These are phyloP conservation scores for Centruroides vittatus DNA, from an alignment of 1,140 invertebrate genomes.

Conservation along the genomic window DNA sequence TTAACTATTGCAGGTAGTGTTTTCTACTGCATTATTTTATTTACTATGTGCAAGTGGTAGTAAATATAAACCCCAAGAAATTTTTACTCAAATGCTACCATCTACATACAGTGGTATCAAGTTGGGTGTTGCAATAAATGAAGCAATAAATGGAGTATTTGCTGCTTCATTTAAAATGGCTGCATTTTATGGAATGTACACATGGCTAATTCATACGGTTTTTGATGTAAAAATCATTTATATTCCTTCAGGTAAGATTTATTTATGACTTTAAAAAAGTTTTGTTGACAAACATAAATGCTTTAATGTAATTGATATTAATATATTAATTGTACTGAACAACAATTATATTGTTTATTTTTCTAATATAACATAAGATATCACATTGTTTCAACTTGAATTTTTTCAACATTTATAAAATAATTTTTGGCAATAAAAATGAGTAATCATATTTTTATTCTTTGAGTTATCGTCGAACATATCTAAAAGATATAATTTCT, in stretches of 20 bases:
- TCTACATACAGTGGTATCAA: slow-evolving; percentile 38
- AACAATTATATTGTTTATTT: too few relatives aligned
- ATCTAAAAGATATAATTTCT: too few relatives aligned
- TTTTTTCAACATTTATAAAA: too few relatives aligned
- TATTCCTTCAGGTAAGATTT: slow-evolving; percentile 61
- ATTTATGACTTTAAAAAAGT: too few relatives aligned
- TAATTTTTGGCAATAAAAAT: too few relatives aligned
- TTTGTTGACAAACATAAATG: too few relatives aligned
- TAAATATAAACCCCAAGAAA: slow-evolving; percentile 80
- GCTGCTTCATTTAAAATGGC: slow-evolving; percentile 93
- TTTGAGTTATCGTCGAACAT: too few relatives aligned
- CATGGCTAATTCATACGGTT: slow-evolving; percentile 90
- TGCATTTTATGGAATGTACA: slow-evolving; percentile 92
- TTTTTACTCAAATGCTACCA: slow-evolving; percentile 58
- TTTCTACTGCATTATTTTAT: slow-evolving; percentile 92
- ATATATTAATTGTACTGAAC: too few relatives aligned
- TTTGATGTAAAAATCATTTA: slow-evolving; percentile 92
- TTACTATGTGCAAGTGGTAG: slow-evolving; percentile 73
- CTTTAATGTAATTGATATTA: too few relatives aligned
- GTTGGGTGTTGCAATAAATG: slow-evolving; percentile 55
- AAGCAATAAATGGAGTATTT: slow-evolving; percentile 62
- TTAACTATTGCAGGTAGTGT: slow-evolving; percentile 58
- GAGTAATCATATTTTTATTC: too few relatives aligned
- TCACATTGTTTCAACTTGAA: too few relatives aligned
- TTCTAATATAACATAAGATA: too few relatives aligned